Percentiles rank a stretch among this genome's conserved stretches.
These are phyloP conservation scores for Crotophaga sulcirostris DNA, from an alignment of 2,113 vertebrate genomes.

Conservation along the genomic window DNA sequence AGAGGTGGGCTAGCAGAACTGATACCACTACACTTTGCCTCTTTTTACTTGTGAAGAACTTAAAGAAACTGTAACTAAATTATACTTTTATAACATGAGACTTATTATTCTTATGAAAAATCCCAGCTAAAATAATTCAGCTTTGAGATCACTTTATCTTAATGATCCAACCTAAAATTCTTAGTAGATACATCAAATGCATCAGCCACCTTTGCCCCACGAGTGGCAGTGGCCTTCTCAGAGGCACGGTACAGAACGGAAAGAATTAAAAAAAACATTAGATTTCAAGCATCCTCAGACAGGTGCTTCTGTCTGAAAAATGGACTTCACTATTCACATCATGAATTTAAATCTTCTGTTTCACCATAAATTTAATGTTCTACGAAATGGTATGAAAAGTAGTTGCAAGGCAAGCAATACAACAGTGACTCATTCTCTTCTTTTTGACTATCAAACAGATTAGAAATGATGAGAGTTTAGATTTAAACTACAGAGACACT, in stretches of 20 bases:
- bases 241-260: background rate
- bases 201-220: background rate
- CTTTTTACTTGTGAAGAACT: background rate
- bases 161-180: background rate
- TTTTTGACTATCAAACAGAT: background rate
- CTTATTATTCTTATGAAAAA: background rate
- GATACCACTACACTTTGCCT: background rate
- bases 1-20: background rate
- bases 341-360: background rate
- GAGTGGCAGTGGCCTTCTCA: background rate
- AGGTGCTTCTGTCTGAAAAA: background rate
- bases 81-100: background rate
- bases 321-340: background rate
- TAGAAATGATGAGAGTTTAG: background rate
- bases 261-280: background rate
- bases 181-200: background rate
- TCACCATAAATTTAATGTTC: background rate
- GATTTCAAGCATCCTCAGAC: background rate
- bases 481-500: background rate
- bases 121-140: background rate
- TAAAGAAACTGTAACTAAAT: background rate
- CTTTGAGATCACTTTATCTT: background rate
- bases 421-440: background rate
- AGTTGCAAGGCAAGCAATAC: background rate
- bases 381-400: background rate